Base-by-base conservation (phyloP, 2,888 invertebrate species). In the Iselma pallidipennis region DNA sequence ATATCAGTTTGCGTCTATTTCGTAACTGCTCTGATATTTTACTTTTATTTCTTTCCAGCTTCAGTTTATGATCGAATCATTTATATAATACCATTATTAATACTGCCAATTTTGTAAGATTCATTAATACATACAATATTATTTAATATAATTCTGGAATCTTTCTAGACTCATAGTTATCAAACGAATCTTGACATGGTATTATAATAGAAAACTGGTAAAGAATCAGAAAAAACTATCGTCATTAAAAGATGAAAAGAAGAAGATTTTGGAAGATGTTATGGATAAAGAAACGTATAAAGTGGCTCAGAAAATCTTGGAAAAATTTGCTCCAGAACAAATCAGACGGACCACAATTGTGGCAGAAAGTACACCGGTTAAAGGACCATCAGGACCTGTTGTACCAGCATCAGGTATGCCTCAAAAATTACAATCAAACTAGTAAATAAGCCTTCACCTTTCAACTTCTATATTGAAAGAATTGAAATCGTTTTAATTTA, bases 271-370 rank as follows among this genome's bases (percentile, higher is more conserved):
- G 59, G 96, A 98, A 76, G 91, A 95, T 78, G 97, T 99, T 29
- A 97, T 95, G 90, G 97, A 98, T 77, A 98, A 91, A 33, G 98
- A 98, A 82, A 98, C 96, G 0, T 99, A 97, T 79, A 98, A 98
- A 84, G 92, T 88, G 52, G 96, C 96, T 4, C 94, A 92, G 80
- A 90, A 91, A 79, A 93, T 96, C 70, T 83, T 96, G 59, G 91
- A 95, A 80, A 93, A 92, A 79, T 96, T 90, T 83, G 95, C 89
- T 63, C 89, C 89, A 21, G 87, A 88, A 68, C 84, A 85, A 70
- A 76, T 86, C 1, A 69, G 59, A 25, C 45, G 45, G 3, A 45
- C 45, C 9, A 45, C 45, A 52, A 54, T 64, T 60, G 51, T 61
- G 23, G 57, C 69, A 28, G 59, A 67, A 55, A 56, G 57, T 9